Base-by-base conservation (phyloP, 2,888 invertebrate species). In the Odiellus spinosus region DNA sequence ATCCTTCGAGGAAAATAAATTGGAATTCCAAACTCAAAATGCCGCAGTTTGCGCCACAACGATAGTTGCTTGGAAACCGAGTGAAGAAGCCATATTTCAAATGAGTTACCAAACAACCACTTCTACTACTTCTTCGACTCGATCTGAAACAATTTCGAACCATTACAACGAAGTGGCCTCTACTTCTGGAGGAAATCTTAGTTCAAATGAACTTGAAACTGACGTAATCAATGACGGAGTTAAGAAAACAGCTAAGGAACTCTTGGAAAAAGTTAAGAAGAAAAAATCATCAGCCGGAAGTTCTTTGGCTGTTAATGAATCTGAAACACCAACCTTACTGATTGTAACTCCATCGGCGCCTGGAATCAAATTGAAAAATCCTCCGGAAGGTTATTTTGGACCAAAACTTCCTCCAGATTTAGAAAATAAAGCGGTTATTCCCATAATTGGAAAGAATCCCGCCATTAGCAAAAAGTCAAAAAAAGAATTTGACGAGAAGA, bases 331-430 rank as follows among this genome's bases (percentile, higher is more conserved):
- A 26, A 8, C 8, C 5, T 8, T 6, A 26, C 26, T 8, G 4
- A 26, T 26, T 26, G 26, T 26, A 26, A 4, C 26, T 26, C 26
- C 26, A 26, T 26, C 26, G 5, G 26, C 26, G 5, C 26, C 39
- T 39, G 39, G 17, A 14, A 17, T 39, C 15, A 39, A 39, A 39
- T 39, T 39, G 15, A 39, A 39, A 14, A 39, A 39, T 39, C 39
- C 39, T 14, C 39, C 39, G 12, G 39, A 39, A 39, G 39, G 39
- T n/a, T 39, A 39, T 15, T 39, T 12, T 15, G 39, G 39, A 14
- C 39, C 39, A 14, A 39, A 3, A 39, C 39, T 39, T 39, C 39
- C 39, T 18, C 39, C 39, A 18, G 39, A 39, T 3, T 15, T 39
- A 18, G 39, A 39, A 14, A 39, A 39, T 14, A 39, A 39, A 14